Conservation (phyloP, 2,797 vertebrate genomes). For the Halcyon leucocephala region DNA sequence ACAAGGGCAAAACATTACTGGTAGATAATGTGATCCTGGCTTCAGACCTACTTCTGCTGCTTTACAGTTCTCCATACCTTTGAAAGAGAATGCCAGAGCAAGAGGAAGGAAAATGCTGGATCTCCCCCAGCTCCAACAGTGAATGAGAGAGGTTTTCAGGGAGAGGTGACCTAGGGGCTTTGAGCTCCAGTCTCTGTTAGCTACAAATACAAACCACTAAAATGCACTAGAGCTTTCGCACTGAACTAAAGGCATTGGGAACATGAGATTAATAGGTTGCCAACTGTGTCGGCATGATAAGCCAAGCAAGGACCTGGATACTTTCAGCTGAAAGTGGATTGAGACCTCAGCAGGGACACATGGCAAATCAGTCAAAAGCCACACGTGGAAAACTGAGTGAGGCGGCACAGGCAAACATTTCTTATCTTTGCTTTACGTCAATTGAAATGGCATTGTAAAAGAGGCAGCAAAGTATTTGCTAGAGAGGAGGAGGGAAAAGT, state of each 20-base stretch:
- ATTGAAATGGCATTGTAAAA: slow-evolving; percentile 26
- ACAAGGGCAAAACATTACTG: background rate
- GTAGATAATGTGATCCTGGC: background rate
- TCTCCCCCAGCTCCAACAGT: background rate
- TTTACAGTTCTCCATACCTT: rapidly evolving
- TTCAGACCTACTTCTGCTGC: background rate
- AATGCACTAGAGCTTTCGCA: background rate
- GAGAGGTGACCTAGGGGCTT: background rate
- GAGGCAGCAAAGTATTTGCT: slow-evolving; percentile 32
- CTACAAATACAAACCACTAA: background rate
- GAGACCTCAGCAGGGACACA: slow-evolving; percentile 21
- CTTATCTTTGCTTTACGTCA: slow-evolving; percentile 29
- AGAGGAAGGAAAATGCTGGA: background rate
- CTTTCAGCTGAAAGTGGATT: background rate
- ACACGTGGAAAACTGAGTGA: background rate
- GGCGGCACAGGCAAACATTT: background rate
- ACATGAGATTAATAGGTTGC: slow-evolving; percentile 30
- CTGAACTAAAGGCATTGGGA: background rate
- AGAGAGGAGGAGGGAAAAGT: slow-evolving; percentile 17
- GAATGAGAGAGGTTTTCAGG: background rate
- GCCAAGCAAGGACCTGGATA: background rate
- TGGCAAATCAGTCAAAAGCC: slow-evolving; percentile 26
- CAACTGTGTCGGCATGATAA: slow-evolving; percentile 16
- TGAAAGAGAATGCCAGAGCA: background rate
- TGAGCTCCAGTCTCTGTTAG: background rate